phyloP scores from a whole-genome alignment of 1,140 invertebrate genomes.

The Ganaspis sp. region DNA sequence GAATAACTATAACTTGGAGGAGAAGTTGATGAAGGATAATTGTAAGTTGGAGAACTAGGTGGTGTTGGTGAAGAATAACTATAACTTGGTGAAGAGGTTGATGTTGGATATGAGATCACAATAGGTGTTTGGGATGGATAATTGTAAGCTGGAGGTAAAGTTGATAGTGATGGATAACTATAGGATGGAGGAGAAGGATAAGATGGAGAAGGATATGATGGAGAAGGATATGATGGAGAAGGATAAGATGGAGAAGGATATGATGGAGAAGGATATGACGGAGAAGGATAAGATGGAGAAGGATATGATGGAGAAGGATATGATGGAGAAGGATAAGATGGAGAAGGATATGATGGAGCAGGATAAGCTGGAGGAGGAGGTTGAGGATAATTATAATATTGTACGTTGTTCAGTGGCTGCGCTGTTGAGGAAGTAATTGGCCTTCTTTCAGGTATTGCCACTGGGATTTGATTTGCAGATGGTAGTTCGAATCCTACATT shows the following conservation, averaged over 20 bases:
- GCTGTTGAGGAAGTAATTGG: constrained; percentile 28
- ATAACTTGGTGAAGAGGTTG: constrained; percentile 31
- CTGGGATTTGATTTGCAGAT: constrained; percentile 41
- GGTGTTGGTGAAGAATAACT: too few relatives aligned
- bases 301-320: constrained; percentile 25
- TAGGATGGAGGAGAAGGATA: too few relatives aligned
- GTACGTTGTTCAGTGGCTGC: constrained; percentile 35
- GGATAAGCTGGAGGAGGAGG: constrained; percentile 38
- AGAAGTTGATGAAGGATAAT: constrained; percentile 32
- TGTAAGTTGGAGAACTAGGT: constrained; percentile 17
- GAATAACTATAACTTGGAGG: constrained; percentile 32
- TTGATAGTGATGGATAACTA: constrained; percentile 32
- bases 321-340: constrained; percentile 25
- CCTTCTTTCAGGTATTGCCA: constrained; percentile 13
- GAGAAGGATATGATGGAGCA: constrained; percentile 32
- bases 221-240: constrained; percentile 40
- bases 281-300: constrained; percentile 31
- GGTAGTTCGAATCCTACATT: constrained; percentile 48
- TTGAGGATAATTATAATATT: constrained; percentile 43
- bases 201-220: too few relatives aligned
- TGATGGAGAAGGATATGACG: constrained; percentile 33
- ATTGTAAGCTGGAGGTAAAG: constrained; percentile 39
- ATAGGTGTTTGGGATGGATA: constrained; percentile 37
- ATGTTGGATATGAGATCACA: neutral
- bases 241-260: constrained; percentile 18